phyloP scores from a whole-genome alignment of 1,140 invertebrate genomes.

The Drosophila willistoni region DNA sequence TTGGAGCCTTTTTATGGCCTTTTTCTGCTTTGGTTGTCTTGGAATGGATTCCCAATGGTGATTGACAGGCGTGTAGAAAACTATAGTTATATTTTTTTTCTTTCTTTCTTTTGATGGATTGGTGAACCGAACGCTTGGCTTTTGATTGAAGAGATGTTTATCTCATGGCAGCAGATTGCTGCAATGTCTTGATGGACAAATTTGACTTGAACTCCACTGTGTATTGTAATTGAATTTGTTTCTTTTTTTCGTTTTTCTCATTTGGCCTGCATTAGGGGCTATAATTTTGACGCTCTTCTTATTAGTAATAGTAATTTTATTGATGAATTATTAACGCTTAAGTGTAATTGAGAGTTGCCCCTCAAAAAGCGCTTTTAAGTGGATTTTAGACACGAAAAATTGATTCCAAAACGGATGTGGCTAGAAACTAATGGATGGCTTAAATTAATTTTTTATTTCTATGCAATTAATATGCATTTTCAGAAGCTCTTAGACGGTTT shows the following conservation, averaged over 20 bases:
- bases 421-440: background rate
- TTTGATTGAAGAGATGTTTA: conserved; percentile 57
- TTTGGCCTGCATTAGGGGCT: conserved; percentile 38
- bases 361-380: conserved; percentile 9
- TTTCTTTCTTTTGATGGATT: background rate
- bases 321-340: conserved; percentile 65
- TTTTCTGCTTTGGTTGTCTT: conserved; percentile 20
- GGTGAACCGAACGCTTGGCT: background rate
- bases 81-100: background rate
- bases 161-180: conserved; percentile 37
- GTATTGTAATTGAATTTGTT: conserved; percentile 38
- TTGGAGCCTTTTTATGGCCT: conserved; percentile 21
- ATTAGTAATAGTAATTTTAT: conserved; percentile 30
- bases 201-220: conserved; percentile 16
- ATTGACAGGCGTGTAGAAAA: conserved; percentile 57
- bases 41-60: conserved; percentile 30
- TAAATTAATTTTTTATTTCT: conserved; percentile 6
- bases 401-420: conserved; percentile 11
- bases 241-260: too few relatives aligned
- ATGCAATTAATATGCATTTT: conserved; percentile 1
- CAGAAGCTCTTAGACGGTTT: background rate
- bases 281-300: conserved; percentile 55
- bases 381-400: background rate
- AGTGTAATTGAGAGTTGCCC: conserved; percentile 61
- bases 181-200: conserved; percentile 61